Evolutionary conservation across 2,113 vertebrate genomes (phyloP).

Genomic region (Erythrocebus patas): DNA sequence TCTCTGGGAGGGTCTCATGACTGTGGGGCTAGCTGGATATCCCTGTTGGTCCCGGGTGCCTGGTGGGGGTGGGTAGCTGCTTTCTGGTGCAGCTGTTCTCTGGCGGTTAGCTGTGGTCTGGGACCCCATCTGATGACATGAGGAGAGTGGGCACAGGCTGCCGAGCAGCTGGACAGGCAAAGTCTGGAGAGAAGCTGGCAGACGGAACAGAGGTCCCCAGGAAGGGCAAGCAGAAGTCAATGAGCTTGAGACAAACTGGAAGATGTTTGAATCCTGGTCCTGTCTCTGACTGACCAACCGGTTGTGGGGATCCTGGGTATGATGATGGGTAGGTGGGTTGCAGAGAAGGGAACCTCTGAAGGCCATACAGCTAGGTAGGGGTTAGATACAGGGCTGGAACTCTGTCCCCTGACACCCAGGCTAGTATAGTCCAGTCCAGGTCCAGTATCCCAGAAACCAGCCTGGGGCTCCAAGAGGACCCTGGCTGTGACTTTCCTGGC

Average conservation of each 20-base stretch:
- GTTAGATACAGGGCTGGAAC: neutral
- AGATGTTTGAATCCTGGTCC: neutral
- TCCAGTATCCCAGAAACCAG: neutral
- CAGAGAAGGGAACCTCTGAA: neutral
- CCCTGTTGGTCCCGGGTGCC: neutral
- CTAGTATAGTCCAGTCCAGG: neutral
- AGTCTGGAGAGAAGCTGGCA: neutral
- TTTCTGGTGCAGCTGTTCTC: neutral
- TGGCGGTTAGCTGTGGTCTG: neutral
- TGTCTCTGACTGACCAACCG: neutral
- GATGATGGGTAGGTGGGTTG: neutral
- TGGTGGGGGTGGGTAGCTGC: neutral
- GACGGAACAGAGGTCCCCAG: fast-evolving
- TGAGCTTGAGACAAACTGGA: neutral
- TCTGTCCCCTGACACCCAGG: neutral
- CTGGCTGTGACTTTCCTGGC: neutral
- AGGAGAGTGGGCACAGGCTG: neutral
- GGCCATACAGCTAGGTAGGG: neutral
- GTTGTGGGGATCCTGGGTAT: neutral
- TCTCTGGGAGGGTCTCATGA: neutral
- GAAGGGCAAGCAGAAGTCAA: neutral
- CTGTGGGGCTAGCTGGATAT: neutral
- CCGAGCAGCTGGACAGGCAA: slow-evolving; percentile 17
- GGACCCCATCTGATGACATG: neutral
- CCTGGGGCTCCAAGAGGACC: neutral